Percentiles rank a stretch among this genome's conserved stretches.
Conservation (phyloP, 2,113 vertebrate genomes). For the Clarias batrachus region DNA sequence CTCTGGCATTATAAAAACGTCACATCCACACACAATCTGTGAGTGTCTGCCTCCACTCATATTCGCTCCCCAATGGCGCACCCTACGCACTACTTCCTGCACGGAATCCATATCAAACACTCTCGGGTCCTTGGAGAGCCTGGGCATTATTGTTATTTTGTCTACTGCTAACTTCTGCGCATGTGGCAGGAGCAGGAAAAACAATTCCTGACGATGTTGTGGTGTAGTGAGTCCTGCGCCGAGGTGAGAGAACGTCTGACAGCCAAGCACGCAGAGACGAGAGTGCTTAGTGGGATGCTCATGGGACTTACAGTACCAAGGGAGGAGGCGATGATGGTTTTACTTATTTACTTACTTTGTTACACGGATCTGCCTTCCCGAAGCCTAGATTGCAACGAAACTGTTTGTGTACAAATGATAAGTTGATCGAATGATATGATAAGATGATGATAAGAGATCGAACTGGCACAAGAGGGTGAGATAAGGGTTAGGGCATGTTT, state of each 20-base stretch:
- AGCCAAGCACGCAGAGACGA: conserved; percentile 37
- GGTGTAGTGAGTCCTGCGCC: conserved; percentile 26
- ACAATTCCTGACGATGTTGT: conserved; percentile 45
- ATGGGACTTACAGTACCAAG: conserved; percentile 39
- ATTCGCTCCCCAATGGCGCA: conserved; percentile 51
- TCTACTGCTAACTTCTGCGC: conserved; percentile 38
- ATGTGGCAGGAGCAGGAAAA: conserved; percentile 47
- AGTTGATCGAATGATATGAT: neutral
- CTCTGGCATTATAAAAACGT: conserved; percentile 54
- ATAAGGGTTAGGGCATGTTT: too few species aligned
- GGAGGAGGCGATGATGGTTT: conserved; percentile 23
- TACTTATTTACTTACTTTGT: conserved; percentile 25
- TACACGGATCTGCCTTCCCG: conserved; percentile 19
- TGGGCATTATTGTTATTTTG: conserved; percentile 46
- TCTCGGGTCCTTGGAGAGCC: conserved; percentile 28
- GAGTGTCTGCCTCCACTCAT: conserved; percentile 51
- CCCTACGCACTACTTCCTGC: conserved; percentile 50
- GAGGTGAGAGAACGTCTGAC: conserved; percentile 43
- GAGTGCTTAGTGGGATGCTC: conserved; percentile 46
- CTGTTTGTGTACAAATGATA: neutral
- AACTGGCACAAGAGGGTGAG: neutral
- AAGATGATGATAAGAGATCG: too few species aligned
- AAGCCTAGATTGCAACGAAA: neutral
- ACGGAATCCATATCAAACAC: conserved; percentile 40
- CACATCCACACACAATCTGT: conserved; percentile 53